A percentile compares a stretch with the other conserved stretches of the same genome.
Conservation (phyloP, 1,140 invertebrate genomes). For the Zaprionus capensis region DNA sequence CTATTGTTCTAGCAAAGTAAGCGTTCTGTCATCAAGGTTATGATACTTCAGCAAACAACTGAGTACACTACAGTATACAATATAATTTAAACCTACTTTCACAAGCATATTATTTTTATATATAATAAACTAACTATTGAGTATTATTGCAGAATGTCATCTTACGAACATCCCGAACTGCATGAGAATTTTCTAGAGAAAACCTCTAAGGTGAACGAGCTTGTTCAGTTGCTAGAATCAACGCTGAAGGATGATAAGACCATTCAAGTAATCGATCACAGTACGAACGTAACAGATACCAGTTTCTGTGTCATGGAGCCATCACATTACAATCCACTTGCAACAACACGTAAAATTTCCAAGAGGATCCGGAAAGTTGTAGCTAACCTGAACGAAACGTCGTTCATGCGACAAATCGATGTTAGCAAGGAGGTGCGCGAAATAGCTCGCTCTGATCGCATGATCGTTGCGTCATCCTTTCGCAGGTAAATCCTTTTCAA, state of each 20-base stretch:
- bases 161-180: slow-evolving; percentile 7
- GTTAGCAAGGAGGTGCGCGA: background rate
- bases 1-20: background rate
- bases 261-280: slow-evolving; percentile 38
- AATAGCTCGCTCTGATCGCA: slow-evolving; percentile 38
- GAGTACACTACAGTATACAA: background rate
- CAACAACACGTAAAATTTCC: background rate
- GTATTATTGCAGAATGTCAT: background rate
- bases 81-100: too few species aligned
- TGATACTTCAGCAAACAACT: background rate
- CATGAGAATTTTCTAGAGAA: slow-evolving; percentile 44
- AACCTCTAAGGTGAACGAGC: slow-evolving; percentile 38
- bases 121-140: background rate
- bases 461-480: slow-evolving; percentile 40
- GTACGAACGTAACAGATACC: slow-evolving; percentile 26
- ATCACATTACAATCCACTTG: background rate
- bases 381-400: slow-evolving; percentile 26
- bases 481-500: slow-evolving; percentile 38
- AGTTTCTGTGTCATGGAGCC: slow-evolving; percentile 16
- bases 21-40: background rate
- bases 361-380: background rate
- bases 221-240: slow-evolving; percentile 31
- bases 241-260: slow-evolving; percentile 24
- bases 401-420: slow-evolving; percentile 60
- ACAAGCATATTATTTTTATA: background rate